Conservation (phyloP, 2,888 invertebrate genomes). For the Melinaea marsaeus region DNA sequence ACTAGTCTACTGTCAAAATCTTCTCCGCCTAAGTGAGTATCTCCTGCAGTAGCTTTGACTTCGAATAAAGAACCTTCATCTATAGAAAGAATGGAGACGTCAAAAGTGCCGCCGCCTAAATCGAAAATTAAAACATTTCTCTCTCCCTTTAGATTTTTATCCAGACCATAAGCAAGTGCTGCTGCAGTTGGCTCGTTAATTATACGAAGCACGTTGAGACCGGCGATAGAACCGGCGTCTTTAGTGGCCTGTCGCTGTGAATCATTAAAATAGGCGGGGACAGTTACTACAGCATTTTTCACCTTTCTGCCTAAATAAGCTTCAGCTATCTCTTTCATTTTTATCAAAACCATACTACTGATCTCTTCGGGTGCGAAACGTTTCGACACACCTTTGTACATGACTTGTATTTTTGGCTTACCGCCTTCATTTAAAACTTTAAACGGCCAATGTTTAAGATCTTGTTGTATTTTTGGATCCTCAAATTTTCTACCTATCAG, state of each 20-base stretch:
- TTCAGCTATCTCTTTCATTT: conserved; percentile 81
- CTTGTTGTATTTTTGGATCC: conserved; percentile 85
- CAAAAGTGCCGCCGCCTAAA: conserved; percentile 84
- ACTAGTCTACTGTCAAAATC: conserved; percentile 82
- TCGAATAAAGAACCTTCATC: conserved; percentile 87
- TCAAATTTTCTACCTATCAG: conserved; percentile 88
- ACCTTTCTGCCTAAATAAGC: conserved; percentile 82
- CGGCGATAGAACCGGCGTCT: conserved; percentile 86
- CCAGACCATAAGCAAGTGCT: conserved; percentile 84
- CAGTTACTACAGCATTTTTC: conserved; percentile 85
- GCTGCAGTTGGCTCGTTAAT: conserved; percentile 90
- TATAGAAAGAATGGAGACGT: conserved; percentile 89
- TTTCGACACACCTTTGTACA: conserved; percentile 80
- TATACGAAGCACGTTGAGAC: conserved; percentile 87
- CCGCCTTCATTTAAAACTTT: conserved; percentile 80
- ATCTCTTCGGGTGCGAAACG: conserved; percentile 83
- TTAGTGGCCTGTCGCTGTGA: conserved; percentile 87
- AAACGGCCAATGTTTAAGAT: conserved; percentile 91
- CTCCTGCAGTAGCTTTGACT: conserved; percentile 90
- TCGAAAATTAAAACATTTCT: conserved; percentile 81
- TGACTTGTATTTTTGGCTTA: conserved; percentile 82
- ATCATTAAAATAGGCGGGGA: conserved; percentile 88
- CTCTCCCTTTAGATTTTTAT: conserved; percentile 81
- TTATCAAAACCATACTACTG: conserved; percentile 81
- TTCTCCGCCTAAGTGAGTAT: conserved; percentile 91